Percentiles rank a stretch among this genome's conserved stretches.
phyloP scores from a whole-genome alignment of 2,888 invertebrate species.

The Conistra vaccinii region DNA sequence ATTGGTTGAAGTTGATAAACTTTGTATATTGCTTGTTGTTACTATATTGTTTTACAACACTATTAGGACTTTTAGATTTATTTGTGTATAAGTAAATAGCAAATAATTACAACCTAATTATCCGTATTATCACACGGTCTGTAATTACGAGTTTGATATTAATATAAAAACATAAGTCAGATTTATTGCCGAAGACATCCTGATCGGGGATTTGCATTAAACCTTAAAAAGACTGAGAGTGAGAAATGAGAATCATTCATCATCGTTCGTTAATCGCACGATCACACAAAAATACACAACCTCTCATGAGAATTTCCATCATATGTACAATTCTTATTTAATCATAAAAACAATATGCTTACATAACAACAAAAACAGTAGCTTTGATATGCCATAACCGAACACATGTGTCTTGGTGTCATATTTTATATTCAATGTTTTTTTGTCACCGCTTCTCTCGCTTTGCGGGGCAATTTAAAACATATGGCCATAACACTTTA shows the following conservation, averaged over 20 bases:
- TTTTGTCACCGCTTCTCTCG: slow-evolving; percentile 36
- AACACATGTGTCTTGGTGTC: slow-evolving; percentile 25
- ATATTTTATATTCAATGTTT: background rate
- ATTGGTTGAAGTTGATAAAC: background rate
- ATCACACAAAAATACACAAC: too few species aligned
- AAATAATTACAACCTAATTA: too few species aligned
- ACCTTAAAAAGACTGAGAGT: too few species aligned
- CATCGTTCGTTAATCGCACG: too few species aligned
- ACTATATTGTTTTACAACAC: too few species aligned
- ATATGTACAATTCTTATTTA: background rate
- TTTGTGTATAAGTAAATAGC: background rate
- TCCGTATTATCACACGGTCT: too few species aligned
- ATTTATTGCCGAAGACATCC: background rate
- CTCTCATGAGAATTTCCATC: background rate
- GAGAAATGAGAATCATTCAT: too few species aligned
- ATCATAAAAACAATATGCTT: background rate
- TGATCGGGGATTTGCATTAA: background rate
- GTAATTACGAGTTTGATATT: background rate
- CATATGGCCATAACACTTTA: slow-evolving; percentile 54
- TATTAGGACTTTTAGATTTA: background rate
- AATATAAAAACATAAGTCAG: background rate
- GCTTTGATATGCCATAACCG: background rate
- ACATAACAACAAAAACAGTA: background rate
- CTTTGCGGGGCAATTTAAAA: slow-evolving; percentile 47
- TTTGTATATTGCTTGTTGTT: background rate